Base-by-base conservation (phyloP, 2,113 vertebrate species). In the Corydoras maculifer region DNA sequence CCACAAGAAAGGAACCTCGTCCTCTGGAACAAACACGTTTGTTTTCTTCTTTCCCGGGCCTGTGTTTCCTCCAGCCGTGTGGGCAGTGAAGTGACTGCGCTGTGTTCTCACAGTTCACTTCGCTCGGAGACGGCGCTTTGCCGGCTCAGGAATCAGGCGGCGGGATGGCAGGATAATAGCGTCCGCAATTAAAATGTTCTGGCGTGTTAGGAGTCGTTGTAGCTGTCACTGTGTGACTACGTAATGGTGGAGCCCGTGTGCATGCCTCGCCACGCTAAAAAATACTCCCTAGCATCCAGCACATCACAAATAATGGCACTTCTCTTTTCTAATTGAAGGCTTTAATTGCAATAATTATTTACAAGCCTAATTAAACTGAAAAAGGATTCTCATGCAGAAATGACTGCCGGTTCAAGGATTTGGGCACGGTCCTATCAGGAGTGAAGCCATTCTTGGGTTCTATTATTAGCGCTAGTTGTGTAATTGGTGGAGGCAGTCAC, bases 301-400 rank as follows among this genome's bases (percentile, higher is more conserved):
- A 82, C 87, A 80, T 84, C 78, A 77, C 80, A 87, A 87, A 88
- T 86, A 85, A 84, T 80, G 70, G 84, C 72, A 82, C 86, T 84
- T 85, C 82, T 78, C 82, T 86, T 63, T 80, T 78, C 80, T 89
- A 89, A 89, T 91, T 90, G 88, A 87, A 82, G 88, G 86, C 87
- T 90, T 90, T 91, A 90, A 91, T 90, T 90, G 88, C 88, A 89
- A 90, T 88, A 86, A 91, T 91, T 88, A 91, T 91, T 90, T 91
- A 90, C 88, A 87, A 87, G 90, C 81, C 87, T 89, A 91, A 90
- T 91, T 90, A 88, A 88, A 88, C 87, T 58, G 59, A 78, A 82
- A 74, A 81, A 80, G 83, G 80, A 85, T 85, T 83, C 85, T 86
- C 78, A 68, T 78, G 70, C 83, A 89, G 83, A 84, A 75, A 73